Evolutionary conservation across 2,888 invertebrate species (phyloP), one percentile per base, ranked within the genome.

Genomic region (Drosophila nr. perissopoda): DNA sequence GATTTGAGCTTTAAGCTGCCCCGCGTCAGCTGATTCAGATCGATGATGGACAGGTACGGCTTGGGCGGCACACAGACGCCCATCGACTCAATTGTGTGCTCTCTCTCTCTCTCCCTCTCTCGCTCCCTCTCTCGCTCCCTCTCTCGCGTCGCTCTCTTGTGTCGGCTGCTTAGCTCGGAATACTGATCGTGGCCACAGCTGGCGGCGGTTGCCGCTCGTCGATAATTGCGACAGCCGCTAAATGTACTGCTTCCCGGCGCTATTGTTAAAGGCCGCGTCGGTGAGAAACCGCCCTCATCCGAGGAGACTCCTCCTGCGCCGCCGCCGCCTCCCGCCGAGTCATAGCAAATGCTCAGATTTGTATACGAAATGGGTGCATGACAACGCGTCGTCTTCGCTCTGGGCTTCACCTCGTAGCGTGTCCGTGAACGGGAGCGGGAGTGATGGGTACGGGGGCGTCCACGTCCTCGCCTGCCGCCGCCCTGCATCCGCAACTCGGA

Each of bases 21-120:
- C 60, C 95, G 93, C 8, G 95, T 95, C 89, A 96, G 94, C 92
- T 95, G 94, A 94, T 96, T 96, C 90, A 96, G 95, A 93, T 96
- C 96, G 76, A 96, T 96, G 82, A 96, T 96, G 33, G 96, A 95
- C 73, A 96, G 94, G 87, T 95, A 94, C n/a, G 96, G 95, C 88
- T 95, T 94, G 8, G 94, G 94, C 31, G 94, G 93, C 45, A 94
- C 92, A 64, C 93, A 93, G 27, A 86, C 81, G 13, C 68, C 66
- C 5, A 72, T 16, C 33, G 84, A 42, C 33, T 91, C 91, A 27
- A 78, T 81, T 4, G 76, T 63, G 3, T 78, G 45, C 34, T 25
- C 33, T 25, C 25, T 18, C 54, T 38, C 54, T 54, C 54, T n/a
- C 27, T 38, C 18, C 57, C 49, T 40, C 78, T 58, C 68, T 16